phyloP scores from a whole-genome alignment of 2,113 vertebrate genomes.

The Amphiprion percula region DNA sequence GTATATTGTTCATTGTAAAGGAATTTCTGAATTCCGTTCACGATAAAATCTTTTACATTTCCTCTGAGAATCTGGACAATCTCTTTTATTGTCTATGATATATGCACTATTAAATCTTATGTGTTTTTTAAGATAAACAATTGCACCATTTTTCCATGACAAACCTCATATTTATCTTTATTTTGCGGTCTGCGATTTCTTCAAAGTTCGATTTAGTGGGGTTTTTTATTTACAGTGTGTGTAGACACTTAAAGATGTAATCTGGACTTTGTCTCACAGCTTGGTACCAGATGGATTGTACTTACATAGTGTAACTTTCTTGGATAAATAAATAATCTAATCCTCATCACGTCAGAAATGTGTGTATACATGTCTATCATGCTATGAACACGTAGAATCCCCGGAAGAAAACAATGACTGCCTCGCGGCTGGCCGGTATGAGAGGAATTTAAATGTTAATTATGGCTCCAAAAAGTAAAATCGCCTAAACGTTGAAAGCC shows the following conservation, averaged over 20 bases:
- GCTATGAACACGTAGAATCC: slow-evolving; percentile 10
- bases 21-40: too few relatives aligned
- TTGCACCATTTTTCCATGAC: too few relatives aligned
- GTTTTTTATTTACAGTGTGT: neutral
- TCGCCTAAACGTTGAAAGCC: slow-evolving; percentile 73
- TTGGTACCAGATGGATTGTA: neutral
- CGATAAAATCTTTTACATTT: too few relatives aligned
- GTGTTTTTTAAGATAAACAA: neutral
- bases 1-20: too few relatives aligned
- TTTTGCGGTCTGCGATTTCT: neutral
- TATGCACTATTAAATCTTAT: too few relatives aligned
- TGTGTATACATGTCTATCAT: neutral
- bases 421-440: slow-evolving; percentile 31
- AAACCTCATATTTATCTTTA: too few relatives aligned
- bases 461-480: slow-evolving; percentile 72
- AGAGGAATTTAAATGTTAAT: slow-evolving; percentile 70
- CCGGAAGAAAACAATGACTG: slow-evolving; percentile 6
- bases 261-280: neutral
- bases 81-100: too few relatives aligned
- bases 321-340: neutral
- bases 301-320: neutral
- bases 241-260: too few relatives aligned
- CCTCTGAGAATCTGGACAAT: too few relatives aligned
- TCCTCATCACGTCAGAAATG: slow-evolving; percentile 17
- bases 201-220: neutral